Percentiles rank a stretch among this genome's conserved stretches.
Evolutionary conservation across 2,797 vertebrate species (phyloP).

Genomic region (Gastrophryne carolinensis): DNA sequence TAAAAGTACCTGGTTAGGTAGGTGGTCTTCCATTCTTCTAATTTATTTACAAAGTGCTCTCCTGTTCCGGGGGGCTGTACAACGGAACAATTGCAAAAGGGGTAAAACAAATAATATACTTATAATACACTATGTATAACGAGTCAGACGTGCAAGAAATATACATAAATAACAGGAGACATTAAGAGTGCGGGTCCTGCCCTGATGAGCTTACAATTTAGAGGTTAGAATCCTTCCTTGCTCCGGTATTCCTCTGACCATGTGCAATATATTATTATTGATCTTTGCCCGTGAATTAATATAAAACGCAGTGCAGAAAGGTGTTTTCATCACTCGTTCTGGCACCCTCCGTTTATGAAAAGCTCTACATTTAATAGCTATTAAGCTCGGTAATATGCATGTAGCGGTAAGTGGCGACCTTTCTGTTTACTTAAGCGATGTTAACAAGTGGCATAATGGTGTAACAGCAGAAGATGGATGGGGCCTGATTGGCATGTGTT

Average conservation of each 20-base stretch:
- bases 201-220: too few species aligned
- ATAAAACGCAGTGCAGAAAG: constrained; percentile 9
- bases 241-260: neutral
- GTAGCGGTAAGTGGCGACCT: constrained; percentile 5
- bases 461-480: constrained; percentile 29
- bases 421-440: constrained; percentile 24
- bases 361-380: constrained; percentile 13
- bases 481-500: neutral
- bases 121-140: too few species aligned
- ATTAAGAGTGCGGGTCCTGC: too few species aligned
- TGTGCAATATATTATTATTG: neutral
- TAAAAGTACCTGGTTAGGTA: too few species aligned
- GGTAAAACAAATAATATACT: too few species aligned
- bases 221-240: neutral
- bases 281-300: neutral
- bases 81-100: too few species aligned
- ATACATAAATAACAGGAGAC: too few species aligned
- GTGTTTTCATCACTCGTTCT: constrained; percentile 26
- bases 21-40: too few species aligned
- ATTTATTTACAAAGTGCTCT: too few species aligned
- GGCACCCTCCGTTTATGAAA: constrained; percentile 1
- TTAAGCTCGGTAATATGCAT: neutral
- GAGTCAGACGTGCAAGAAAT: too few species aligned
- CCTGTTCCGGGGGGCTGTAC: too few species aligned
- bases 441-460: constrained; percentile 32